Evolutionary conservation across 2,888 invertebrate genomes (phyloP), one percentile per base, ranked within the genome.

Genomic region (Limnephilus marmoratus): DNA sequence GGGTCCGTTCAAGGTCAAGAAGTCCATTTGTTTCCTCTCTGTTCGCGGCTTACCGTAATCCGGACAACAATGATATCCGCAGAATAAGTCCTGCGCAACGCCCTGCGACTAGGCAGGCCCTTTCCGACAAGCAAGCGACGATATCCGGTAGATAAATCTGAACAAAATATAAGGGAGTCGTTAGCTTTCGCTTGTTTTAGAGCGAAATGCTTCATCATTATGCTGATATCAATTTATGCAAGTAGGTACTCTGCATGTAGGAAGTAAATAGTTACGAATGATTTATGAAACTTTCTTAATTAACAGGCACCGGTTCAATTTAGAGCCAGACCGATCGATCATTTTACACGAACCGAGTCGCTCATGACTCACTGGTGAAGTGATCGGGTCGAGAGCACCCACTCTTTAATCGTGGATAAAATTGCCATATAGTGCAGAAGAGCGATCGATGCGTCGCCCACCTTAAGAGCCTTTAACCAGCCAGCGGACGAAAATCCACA

Each of bases 11-110:
- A 86, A 86, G 86, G 86, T 86, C 86, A 86, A 41, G 86, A 45
- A 45, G 86, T 45, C 86, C 86, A 86, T 83, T 83, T 83, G 24
- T 34, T 34, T 41, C 37, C 83, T 34, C 41, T 83, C 83, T 83
- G 83, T 83, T 83, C 29, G 86, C 86, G 86, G 86, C 86, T 41
- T 45, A 49, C 86, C 86, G 29, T 83, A 83, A 83, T 83, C 83
- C 37, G 29, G 41, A 86, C 86, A 86, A 86, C 86, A 45, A 86
- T 86, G 86, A 41, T 83, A 83, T 83, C 41, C 41, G 41, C 86
- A 24, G 45, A 86, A 49, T 86, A 86, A 86, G 86, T 45, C 45
- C 83, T 83, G 34, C 83, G 37, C 83, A 83, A 37, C 83, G 11
- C 24, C 41, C 15, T 86, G 45, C n/a, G 37, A 86, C 86, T 29